Evolutionary conservation across 2,113 vertebrate species (phyloP).

Genomic region (Callionymus lyra): DNA sequence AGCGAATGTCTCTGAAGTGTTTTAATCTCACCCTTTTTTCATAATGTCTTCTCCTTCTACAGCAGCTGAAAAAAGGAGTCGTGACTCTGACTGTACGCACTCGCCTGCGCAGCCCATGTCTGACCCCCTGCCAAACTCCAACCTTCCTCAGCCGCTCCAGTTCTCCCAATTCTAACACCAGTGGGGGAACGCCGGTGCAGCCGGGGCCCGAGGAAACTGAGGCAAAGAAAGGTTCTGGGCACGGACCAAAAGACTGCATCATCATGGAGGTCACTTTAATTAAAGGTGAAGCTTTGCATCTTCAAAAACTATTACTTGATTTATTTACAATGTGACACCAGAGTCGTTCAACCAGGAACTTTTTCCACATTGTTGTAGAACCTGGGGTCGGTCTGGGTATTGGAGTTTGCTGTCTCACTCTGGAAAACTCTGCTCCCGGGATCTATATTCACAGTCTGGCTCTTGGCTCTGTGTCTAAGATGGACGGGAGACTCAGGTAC

Average conservation of each 20-base stretch:
- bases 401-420: constrained; percentile 82
- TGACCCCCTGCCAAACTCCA: constrained; percentile 82
- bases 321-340: too few species aligned
- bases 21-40: too few species aligned
- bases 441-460: constrained; percentile 95
- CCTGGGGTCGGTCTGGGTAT: constrained; percentile 86
- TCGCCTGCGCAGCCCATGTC: constrained; percentile 86
- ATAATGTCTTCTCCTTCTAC: constrained; percentile 3
- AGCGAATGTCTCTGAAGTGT: background rate
- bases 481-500: constrained; percentile 89
- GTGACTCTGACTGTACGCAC: constrained; percentile 89
- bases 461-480: constrained; percentile 90
- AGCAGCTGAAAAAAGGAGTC: constrained; percentile 93
- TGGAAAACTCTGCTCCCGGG: constrained; percentile 81
- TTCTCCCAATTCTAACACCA: constrained; percentile 78
- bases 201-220: constrained; percentile 64
- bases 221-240: constrained; percentile 62
- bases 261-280: constrained; percentile 91
- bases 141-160: constrained; percentile 82
- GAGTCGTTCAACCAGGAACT: too few species aligned
- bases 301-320: too few species aligned
- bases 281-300: constrained; percentile 72
- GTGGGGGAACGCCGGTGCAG: constrained; percentile 38
- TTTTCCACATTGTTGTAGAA: constrained; percentile 75
- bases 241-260: constrained; percentile 86